Evolutionary conservation across 2,113 vertebrate genomes (phyloP).

Genomic region (Aleadryas rufinucha): DNA sequence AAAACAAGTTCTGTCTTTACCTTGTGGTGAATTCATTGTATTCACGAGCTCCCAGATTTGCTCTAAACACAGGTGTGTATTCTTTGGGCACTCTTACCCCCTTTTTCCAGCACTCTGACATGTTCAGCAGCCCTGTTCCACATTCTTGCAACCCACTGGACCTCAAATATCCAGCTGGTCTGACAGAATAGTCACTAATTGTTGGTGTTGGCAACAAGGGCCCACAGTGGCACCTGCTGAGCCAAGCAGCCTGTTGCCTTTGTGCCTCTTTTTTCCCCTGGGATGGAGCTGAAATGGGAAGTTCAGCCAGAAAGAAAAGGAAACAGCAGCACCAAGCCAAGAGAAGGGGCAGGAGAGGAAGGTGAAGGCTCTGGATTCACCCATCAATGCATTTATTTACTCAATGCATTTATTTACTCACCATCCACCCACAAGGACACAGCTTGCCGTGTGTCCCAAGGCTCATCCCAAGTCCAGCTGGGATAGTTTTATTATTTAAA

Average conservation of each 20-base stretch:
- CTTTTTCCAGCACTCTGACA: neutral
- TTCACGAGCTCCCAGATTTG: neutral
- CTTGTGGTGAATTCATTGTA: neutral
- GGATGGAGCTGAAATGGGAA: neutral
- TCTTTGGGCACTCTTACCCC: neutral
- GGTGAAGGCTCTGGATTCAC: neutral
- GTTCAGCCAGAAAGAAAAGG: neutral
- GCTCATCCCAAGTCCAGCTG: neutral
- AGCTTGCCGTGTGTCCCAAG: neutral
- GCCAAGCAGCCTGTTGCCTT: neutral
- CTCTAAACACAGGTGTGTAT: neutral
- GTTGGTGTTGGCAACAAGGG: slow-evolving; percentile 11
- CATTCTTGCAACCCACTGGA: neutral
- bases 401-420: neutral
- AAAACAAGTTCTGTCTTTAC: neutral
- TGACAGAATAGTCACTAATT: neutral
- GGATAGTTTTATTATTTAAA: neutral
- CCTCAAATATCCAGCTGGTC: neutral
- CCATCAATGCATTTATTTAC: neutral
- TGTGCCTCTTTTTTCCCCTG: neutral
- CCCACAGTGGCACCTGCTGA: neutral
- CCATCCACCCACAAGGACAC: neutral
- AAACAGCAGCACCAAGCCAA: neutral
- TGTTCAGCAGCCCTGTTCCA: neutral
- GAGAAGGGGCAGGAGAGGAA: neutral